Evolutionary conservation across 2,113 vertebrate species (phyloP).

Genomic region (Piprites chloris): DNA sequence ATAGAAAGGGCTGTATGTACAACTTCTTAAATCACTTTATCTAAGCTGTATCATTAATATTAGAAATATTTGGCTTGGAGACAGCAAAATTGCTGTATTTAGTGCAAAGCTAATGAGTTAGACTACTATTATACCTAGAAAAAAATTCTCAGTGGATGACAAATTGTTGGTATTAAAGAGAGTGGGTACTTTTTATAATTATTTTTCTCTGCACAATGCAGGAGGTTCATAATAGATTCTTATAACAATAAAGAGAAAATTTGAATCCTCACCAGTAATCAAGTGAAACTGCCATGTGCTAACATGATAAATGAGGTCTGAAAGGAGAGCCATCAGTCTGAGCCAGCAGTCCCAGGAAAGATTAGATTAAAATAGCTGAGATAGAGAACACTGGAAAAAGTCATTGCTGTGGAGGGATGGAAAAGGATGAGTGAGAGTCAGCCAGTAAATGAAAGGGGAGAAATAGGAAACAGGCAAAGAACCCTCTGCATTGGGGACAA

Average conservation of each 20-base stretch:
- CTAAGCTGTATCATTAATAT: neutral
- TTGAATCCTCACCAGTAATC: neutral
- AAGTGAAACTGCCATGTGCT: neutral
- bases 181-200: neutral
- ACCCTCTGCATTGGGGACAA: neutral
- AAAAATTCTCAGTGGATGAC: neutral
- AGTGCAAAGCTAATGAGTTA: constrained; percentile 11
- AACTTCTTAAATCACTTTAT: neutral
- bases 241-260: neutral
- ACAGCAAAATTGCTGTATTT: constrained; percentile 18
- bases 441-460: neutral
- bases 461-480: neutral
- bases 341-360: neutral
- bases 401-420: neutral
- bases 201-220: neutral
- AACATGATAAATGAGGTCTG: constrained; percentile 15
- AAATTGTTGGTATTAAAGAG: constrained; percentile 36
- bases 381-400: neutral
- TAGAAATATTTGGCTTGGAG: constrained; percentile 19
- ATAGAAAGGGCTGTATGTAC: neutral
- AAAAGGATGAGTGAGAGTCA: neutral
- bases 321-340: neutral
- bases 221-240: neutral
- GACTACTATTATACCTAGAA: neutral
- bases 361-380: neutral